A percentile compares a stretch with the other conserved stretches of the same genome.
phyloP scores from a whole-genome alignment of 2,113 vertebrate genomes.

The Ictidomys tridecemlineatus region DNA sequence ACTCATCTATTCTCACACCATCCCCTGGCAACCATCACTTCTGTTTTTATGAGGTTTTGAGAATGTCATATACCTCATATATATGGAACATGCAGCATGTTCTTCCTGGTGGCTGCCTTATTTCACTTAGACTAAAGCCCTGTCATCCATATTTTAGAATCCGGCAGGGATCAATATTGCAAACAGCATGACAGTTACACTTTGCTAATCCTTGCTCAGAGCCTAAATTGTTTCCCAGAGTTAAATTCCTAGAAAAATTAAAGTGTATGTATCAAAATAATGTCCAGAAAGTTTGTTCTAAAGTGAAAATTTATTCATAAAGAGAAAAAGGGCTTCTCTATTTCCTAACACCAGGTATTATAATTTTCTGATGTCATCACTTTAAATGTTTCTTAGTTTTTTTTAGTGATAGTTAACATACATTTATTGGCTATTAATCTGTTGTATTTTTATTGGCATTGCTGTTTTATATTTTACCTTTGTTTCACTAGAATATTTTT shows the following conservation, averaged over 20 bases:
- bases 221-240: background rate
- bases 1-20: background rate
- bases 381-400: slow-evolving; percentile 19
- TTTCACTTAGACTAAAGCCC: background rate
- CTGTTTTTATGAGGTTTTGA: too few species aligned
- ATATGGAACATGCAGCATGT: background rate
- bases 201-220: background rate
- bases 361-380: background rate
- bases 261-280: background rate
- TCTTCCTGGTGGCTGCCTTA: background rate
- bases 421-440: background rate
- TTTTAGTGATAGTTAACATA: background rate
- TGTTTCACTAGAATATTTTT: background rate
- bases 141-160: background rate
- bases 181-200: background rate
- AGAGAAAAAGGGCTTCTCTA: background rate
- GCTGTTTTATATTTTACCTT: background rate
- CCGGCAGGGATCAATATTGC: background rate
- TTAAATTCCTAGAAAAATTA: background rate
- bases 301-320: background rate
- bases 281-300: background rate
- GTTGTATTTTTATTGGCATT: background rate
- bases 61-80: too few species aligned
- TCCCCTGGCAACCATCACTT: too few species aligned
- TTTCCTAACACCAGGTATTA: background rate